Conservation (phyloP, 2,888 invertebrate species). For the Pardosa pseudoannulata region DNA sequence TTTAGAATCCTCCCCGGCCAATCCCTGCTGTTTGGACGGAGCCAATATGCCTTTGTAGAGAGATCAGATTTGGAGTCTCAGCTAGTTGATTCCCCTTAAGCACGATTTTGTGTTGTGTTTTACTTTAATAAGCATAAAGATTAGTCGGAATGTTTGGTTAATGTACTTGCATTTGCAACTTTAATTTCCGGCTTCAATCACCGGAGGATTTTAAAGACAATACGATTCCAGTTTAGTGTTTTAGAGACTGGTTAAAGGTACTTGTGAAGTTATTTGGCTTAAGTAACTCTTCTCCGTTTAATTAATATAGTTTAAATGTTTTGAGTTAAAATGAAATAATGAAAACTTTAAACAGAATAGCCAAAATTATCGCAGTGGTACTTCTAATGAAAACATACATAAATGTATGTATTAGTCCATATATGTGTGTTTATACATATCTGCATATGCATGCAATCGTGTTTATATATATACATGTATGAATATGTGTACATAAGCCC, state of each 20-base stretch:
- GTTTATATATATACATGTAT: no score
- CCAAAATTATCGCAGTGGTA: no score
- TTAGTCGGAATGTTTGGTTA: neutral
- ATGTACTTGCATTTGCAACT: neutral
- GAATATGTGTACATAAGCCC: no score
- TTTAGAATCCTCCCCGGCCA: neutral
- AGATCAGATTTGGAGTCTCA: conserved; percentile 3
- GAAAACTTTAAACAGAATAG: no score
- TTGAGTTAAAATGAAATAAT: no score
- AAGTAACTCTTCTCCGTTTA: no score
- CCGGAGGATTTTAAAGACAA: neutral
- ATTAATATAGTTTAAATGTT: no score
- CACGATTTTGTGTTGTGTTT: neutral
- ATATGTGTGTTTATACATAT: no score
- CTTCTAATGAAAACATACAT: no score
- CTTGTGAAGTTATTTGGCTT: no score
- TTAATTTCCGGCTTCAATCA: conserved; percentile 11
- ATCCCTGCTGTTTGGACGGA: neutral
- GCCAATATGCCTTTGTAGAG: neutral
- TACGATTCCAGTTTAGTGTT: neutral
- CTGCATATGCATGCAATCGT: no score
- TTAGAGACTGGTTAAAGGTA: neutral
- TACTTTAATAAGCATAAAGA: conserved; percentile 15
- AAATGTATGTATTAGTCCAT: no score
- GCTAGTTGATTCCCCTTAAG: neutral